Evolutionary conservation across 53 echinoderm and acorn worm species (phyloP).

Genomic region (Patiria pectinifera): DNA sequence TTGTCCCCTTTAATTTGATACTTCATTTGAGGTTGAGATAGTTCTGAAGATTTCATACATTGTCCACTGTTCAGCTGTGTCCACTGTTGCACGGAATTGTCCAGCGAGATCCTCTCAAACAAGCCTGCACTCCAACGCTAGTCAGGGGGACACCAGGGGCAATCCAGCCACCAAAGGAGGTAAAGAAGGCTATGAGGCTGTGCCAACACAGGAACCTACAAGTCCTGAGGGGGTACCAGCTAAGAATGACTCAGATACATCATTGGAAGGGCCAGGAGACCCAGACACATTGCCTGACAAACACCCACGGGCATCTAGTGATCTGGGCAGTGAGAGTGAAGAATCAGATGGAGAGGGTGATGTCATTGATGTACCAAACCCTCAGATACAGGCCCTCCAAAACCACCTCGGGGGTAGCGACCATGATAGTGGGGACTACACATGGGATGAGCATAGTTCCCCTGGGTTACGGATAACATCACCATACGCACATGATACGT

Average conservation of each 20-base stretch:
- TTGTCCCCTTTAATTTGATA: no score
- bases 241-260: neutral
- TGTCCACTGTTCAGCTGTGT: no score
- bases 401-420: slow-evolving; percentile 74
- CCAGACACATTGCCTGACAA: slow-evolving; percentile 62
- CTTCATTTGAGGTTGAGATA: no score
- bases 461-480: slow-evolving; percentile 54
- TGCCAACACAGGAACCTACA: slow-evolving; percentile 55
- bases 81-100: no score
- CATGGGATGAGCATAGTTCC: slow-evolving; percentile 70
- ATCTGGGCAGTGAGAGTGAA: slow-evolving; percentile 55
- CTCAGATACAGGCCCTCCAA: slow-evolving; percentile 78
- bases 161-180: neutral
- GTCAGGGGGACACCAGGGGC: slow-evolving; percentile 17
- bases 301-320: slow-evolving; percentile 33
- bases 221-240: slow-evolving; percentile 17
- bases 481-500: slow-evolving; percentile 63
- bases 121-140: slow-evolving; percentile 70
- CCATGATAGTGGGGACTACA: slow-evolving; percentile 75
- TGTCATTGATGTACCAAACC: slow-evolving; percentile 72
- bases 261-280: slow-evolving; percentile 42
- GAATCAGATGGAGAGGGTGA: slow-evolving; percentile 68
- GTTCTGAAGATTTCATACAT: no score
- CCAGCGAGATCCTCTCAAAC: slow-evolving; percentile 52
- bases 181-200: slow-evolving; percentile 61